Percentiles rank a stretch among this genome's conserved stretches.
Evolutionary conservation across 2,113 vertebrate species (phyloP).

Genomic region (Pteropus alecto): DNA sequence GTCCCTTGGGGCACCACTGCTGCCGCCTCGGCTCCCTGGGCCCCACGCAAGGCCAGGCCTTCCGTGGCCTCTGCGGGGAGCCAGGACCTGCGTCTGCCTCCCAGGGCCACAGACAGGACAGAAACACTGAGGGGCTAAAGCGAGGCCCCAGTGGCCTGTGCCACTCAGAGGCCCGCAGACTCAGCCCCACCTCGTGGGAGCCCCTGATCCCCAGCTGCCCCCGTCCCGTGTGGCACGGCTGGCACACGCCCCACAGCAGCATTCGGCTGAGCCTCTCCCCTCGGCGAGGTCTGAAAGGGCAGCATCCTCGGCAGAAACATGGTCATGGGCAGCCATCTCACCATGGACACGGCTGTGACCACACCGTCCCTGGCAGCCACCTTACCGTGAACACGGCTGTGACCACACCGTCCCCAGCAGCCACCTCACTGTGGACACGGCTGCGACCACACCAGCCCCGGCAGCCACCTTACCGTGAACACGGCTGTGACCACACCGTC

Average conservation of each 20-base stretch:
- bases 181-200: neutral
- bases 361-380: neutral
- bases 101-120: neutral
- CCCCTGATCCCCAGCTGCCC: neutral
- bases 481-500: too few relatives aligned
- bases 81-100: neutral
- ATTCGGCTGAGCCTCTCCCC: too few relatives aligned
- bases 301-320: fast-evolving
- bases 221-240: fast-evolving
- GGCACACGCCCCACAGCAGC: too few relatives aligned
- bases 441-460: too few relatives aligned
- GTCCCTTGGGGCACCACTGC: too few relatives aligned
- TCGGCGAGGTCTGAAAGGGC: too few relatives aligned
- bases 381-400: too few relatives aligned
- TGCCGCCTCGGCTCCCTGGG: too few relatives aligned
- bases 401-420: too few relatives aligned
- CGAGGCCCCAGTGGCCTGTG: neutral
- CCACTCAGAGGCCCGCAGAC: neutral
- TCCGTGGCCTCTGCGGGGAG: fast-evolving
- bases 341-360: too few relatives aligned
- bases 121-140: neutral
- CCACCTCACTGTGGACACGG: too few relatives aligned
- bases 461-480: too few relatives aligned
- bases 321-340: neutral
- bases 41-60: neutral